Base-by-base conservation (phyloP, 2,888 invertebrate genomes). In the Clitarchus hookeri region DNA sequence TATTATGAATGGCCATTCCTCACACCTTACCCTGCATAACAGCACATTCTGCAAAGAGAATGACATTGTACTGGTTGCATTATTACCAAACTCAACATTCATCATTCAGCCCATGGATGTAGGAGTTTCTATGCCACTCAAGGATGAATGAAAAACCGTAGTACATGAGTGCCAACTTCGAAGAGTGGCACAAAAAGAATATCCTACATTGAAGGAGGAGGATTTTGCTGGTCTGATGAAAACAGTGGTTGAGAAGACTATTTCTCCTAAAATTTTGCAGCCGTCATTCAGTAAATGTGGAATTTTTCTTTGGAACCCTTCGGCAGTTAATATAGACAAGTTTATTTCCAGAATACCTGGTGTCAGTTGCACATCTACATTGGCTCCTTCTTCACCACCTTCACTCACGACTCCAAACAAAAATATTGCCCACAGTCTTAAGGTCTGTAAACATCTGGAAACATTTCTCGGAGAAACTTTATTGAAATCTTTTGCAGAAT, bases 101-200 rank as follows among this genome's bases (percentile, higher is more conserved):
- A 89, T 91, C 23, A 86, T 91, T 13, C 91, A 91, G 87, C 91
- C 91, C 8, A 88, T 91, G 86, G 91, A 91, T 87, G 90, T 91
- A 6, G 89, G 89, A 26, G 89, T 91, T 78, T 91, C 91, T 88
- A 89, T 88, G 86, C 89, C 90, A 91, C n/a, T n/a, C n/a, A n/a
- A n/a, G n/a, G n/a, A n/a, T n/a, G n/a, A n/a, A n/a, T n/a, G n/a
- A n/a, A n/a, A 91, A 88, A 83, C 36, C 44, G 87, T 85, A 84
- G 89, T 90, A 27, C 88, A 88, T 85, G 65, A 89, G 44, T 90
- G 89, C 90, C 86, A 89, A 87, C 86, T 89, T 65, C 82, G 89
- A 82, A 89, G 89, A 85, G 87, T 89, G 65, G n/a, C n/a, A 88
- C 88, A 19, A 44, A 78, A 0, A 26, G n/a, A 23, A 23, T 11